These are phyloP conservation scores for Puntigrus tetrazona DNA, from an alignment of 2,113 vertebrate species.

Conservation along the genomic window DNA sequence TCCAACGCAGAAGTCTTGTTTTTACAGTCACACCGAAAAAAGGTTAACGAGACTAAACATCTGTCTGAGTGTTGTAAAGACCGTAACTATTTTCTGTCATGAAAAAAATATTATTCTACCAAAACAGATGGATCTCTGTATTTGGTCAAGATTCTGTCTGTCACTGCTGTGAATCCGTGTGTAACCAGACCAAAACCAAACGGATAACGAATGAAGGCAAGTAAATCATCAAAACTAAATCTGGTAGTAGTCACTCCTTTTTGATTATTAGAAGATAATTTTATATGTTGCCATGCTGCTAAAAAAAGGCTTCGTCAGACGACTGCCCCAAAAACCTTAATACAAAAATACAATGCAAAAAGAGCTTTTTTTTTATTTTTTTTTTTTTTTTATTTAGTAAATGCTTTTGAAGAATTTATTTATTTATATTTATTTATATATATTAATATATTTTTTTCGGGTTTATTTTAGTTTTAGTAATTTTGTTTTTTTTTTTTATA, in stretches of 20 bases:
- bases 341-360: too few species aligned
- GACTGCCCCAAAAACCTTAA: not conserved
- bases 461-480: too few species aligned
- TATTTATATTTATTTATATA: too few species aligned
- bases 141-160: constrained; percentile 68
- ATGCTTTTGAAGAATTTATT: too few species aligned
- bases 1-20: constrained; percentile 70
- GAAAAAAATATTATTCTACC: not conserved
- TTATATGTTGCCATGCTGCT: not conserved
- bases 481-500: too few species aligned
- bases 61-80: not conserved
- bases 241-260: not conserved
- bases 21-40: constrained; percentile 61
- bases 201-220: constrained; percentile 64
- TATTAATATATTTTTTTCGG: too few species aligned
- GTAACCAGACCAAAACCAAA: constrained; percentile 57
- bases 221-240: not conserved
- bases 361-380: too few species aligned
- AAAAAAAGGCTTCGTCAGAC: not conserved
- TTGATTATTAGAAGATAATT: not conserved
- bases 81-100: not conserved
- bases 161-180: constrained; percentile 71
- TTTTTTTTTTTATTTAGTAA: too few species aligned
- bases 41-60: not conserved
- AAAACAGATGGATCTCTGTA: constrained; percentile 69